Evolutionary conservation across 2,113 vertebrate genomes (phyloP), one percentile per base, ranked within the genome.

Genomic region (Sardina pilchardus): DNA sequence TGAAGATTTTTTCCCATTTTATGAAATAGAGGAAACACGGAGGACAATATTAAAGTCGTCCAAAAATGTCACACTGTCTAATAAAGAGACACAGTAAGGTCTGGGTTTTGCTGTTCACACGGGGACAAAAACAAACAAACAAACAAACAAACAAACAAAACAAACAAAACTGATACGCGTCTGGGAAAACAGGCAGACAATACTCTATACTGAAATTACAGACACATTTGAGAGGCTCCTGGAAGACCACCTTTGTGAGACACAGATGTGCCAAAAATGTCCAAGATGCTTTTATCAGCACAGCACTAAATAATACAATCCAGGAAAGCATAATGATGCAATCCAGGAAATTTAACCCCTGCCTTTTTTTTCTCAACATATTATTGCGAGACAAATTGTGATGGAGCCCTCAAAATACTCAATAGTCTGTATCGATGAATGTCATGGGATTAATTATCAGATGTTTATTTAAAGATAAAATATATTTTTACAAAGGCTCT

Each of bases 321-420:
- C n/a, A n/a, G n/a, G n/a, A n/a, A n/a, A n/a, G n/a, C n/a, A n/a
- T n/a, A n/a, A n/a, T n/a, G n/a, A 93, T 93, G 91, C 93, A 91
- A 92, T 90, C 94, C 94, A 94, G 96, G 95, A 97, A 97, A 97
- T 92, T 94, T 93, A 93, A 90, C 88, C 92, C 93, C 95, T 96
- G 95, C 96, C 96, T 97, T 95, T 93, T 93, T 89, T 93, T 94
- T 85, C 53, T 95, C 94, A 86, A 88, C 89, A 91, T 26, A 14
- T 14, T 50, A 17, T 19, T 50, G 48, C 12, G 17, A 50, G 9
- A 50, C 2, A 4, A 14, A 50, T 17, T 17, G 45, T 50, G 48
- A 50, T 50, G 0, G 10, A 12, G 48, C 26, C 14, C 24, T 34
- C n/a, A 6, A 34, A 30, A 71, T 26, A 34, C 4, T 30, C 63